Percentiles rank a stretch among this genome's conserved stretches.
Conservation (phyloP, 2,888 invertebrate genomes). For the Andrena fulva region DNA sequence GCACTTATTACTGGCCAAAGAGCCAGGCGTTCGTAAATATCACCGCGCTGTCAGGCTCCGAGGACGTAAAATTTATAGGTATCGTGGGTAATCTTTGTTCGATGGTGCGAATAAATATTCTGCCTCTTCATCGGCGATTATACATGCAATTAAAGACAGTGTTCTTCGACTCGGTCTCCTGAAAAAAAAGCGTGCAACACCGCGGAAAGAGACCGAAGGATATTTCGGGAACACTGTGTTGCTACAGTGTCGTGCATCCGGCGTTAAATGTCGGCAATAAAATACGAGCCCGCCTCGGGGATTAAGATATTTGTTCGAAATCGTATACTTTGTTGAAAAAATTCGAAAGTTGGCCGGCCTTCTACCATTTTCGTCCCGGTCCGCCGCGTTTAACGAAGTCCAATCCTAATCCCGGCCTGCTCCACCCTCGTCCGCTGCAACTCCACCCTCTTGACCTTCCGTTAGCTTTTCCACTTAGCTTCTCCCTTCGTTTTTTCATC, state of each 20-base stretch:
- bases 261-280: conserved; percentile 55
- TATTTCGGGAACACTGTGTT: conserved; percentile 44
- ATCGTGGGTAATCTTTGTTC: background rate
- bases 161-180: background rate
- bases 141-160: background rate
- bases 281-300: conserved; percentile 35
- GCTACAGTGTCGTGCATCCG: conserved; percentile 48
- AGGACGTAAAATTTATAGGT: conserved; percentile 21
- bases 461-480: conserved; percentile 36
- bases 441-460: conserved; percentile 52
- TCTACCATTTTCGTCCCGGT: conserved; percentile 67
- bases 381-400: conserved; percentile 51
- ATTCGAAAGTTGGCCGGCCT: conserved; percentile 17
- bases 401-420: conserved; percentile 57
- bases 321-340: conserved; percentile 65
- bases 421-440: conserved; percentile 57
- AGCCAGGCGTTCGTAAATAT: conserved; percentile 21
- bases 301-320: conserved; percentile 66
- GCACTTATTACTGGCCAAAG: conserved; percentile 6
- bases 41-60: background rate
- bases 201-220: background rate
- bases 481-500: background rate
- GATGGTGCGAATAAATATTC: background rate
- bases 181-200: background rate
- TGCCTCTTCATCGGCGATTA: background rate